These are phyloP conservation scores for Pollachius pollachius DNA, from an alignment of 2,113 vertebrate species.

Conservation along the genomic window DNA sequence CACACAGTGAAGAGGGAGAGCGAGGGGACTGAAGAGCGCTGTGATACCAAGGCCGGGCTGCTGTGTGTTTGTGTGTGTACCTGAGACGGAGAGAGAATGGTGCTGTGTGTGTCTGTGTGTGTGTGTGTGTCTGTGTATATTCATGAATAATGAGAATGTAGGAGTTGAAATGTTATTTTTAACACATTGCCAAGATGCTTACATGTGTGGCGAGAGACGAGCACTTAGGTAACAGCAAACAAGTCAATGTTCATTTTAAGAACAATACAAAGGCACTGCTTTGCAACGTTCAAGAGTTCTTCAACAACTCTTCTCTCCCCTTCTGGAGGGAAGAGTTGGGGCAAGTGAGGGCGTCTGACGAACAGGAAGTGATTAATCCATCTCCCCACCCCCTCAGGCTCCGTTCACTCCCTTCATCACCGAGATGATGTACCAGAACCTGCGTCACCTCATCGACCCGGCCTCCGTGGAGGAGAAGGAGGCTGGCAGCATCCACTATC, in stretches of 20 bases:
- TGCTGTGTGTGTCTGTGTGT: slow-evolving; percentile 20
- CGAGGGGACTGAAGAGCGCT: not conserved
- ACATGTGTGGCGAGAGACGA: slow-evolving; percentile 38
- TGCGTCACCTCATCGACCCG: slow-evolving; percentile 86
- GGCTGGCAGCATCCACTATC: slow-evolving; percentile 91
- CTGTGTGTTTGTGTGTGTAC: slow-evolving; percentile 23
- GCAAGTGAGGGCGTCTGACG: slow-evolving; percentile 12
- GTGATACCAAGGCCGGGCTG: not conserved
- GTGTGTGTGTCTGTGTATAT: slow-evolving; percentile 23
- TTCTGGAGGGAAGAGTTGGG: slow-evolving; percentile 7
- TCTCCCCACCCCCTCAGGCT: slow-evolving; percentile 72
- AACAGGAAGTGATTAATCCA: not conserved
- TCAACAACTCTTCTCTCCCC: too few species aligned
- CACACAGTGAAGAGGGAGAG: not conserved
- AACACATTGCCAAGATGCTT: slow-evolving; percentile 49
- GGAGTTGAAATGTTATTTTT: slow-evolving; percentile 55
- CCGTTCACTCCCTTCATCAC: slow-evolving; percentile 98
- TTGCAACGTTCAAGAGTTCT: too few species aligned
- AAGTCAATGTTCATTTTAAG: slow-evolving; percentile 45
- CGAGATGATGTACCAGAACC: slow-evolving; percentile 97
- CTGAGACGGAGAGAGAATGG: slow-evolving; percentile 24
- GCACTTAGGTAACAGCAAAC: slow-evolving; percentile 36
- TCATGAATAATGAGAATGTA: slow-evolving; percentile 54
- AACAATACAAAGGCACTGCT: slow-evolving; percentile 34
- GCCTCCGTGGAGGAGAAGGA: slow-evolving; percentile 86